phyloP scores from a whole-genome alignment of 2,113 vertebrate genomes.

The Callithrix jacchus region DNA sequence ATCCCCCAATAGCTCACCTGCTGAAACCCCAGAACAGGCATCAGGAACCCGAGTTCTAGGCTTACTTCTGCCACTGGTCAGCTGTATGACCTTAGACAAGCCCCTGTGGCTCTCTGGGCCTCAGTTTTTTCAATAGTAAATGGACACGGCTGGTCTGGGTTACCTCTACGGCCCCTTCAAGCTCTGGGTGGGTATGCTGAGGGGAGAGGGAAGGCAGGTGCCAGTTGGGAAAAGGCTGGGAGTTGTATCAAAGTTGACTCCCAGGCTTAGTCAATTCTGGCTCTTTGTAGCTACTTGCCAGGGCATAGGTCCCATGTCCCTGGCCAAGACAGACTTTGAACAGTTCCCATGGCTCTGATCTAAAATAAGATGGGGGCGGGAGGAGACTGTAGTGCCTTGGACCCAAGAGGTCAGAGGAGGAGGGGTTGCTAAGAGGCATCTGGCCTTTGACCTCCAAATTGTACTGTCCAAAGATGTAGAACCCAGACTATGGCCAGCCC shows the following conservation, averaged over 20 bases:
- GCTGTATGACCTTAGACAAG: neutral
- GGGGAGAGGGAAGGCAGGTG: neutral
- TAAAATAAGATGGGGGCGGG: neutral
- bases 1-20: neutral
- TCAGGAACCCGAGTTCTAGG: neutral
- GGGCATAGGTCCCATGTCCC: neutral
- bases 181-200: neutral
- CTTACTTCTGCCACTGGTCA: neutral
- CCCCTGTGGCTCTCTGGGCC: neutral
- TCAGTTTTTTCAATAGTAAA: neutral
- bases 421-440: neutral
- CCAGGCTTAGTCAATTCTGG: neutral
- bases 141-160: neutral
- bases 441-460: neutral
- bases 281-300: neutral
- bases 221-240: neutral
- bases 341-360: neutral
- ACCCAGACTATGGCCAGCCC: neutral
- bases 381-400: neutral
- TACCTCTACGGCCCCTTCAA: neutral
- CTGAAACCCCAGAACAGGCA: neutral
- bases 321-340: neutral
- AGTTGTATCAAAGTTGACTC: neutral
- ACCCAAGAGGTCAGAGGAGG: neutral
- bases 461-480: neutral